These are phyloP conservation scores for Coregonus clupeaformis DNA, from an alignment of 2,113 vertebrate species.

Conservation along the genomic window DNA sequence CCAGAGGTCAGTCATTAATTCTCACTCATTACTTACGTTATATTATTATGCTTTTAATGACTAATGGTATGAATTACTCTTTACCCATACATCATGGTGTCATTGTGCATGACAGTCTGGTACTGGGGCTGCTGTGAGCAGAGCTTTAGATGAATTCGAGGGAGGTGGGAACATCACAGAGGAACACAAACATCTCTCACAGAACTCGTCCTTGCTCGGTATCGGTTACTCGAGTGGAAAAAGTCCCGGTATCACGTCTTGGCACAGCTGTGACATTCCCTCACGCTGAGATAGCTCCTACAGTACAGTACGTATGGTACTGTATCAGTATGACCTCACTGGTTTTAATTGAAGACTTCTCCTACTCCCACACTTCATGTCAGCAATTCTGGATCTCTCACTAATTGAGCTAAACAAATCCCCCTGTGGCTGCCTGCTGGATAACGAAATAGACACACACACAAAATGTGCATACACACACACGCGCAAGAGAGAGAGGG, in stretches of 20 bases:
- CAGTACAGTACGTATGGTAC: too few relatives aligned
- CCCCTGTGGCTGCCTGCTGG: neutral
- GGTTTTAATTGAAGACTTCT: slow-evolving; percentile 39
- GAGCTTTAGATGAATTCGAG: neutral
- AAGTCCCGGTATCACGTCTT: slow-evolving; percentile 21
- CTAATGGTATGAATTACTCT: neutral
- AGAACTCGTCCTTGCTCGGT: slow-evolving; percentile 14
- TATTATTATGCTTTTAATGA: too few relatives aligned
- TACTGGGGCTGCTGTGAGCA: neutral
- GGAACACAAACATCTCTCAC: slow-evolving; percentile 2
- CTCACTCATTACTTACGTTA: neutral
- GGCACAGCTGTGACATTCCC: slow-evolving; percentile 34
- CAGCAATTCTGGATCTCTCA: slow-evolving; percentile 25
- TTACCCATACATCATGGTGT: neutral
- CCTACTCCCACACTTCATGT: slow-evolving; percentile 17
- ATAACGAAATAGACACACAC: neutral
- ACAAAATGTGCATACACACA: neutral
- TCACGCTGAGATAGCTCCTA: slow-evolving; percentile 8
- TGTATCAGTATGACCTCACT: slow-evolving; percentile 18
- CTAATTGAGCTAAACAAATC: slow-evolving; percentile 29
- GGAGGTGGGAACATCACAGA: neutral
- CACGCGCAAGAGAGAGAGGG: neutral
- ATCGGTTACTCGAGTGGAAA: slow-evolving; percentile 18
- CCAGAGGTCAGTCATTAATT: neutral
- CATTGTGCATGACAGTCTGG: neutral